These are phyloP conservation scores for Drosophila gaucha DNA, from an alignment of 2,888 invertebrate species.

Conservation along the genomic window DNA sequence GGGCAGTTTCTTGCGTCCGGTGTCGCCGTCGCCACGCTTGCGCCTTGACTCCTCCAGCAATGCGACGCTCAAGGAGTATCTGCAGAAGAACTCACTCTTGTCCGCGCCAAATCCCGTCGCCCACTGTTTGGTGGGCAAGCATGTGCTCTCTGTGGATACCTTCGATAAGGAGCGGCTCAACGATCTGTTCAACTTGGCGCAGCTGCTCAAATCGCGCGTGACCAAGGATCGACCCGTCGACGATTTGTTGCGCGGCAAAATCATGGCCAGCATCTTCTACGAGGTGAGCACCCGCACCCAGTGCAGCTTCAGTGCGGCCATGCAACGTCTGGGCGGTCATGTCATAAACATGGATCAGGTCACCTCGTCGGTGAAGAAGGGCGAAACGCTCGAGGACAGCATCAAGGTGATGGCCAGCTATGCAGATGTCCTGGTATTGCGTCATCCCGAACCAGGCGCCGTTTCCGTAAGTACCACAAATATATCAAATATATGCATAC, in stretches of 20 bases:
- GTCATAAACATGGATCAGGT: constrained; percentile 96
- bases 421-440: constrained; percentile 95
- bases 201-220: constrained; percentile 92
- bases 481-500: background rate
- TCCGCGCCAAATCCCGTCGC: constrained; percentile 85
- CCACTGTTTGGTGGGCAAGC: constrained; percentile 88
- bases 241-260: constrained; percentile 94
- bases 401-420: constrained; percentile 95
- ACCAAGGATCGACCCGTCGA: constrained; percentile 93
- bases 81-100: constrained; percentile 84
- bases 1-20: constrained; percentile 86
- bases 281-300: constrained; percentile 98
- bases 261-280: constrained; percentile 98
- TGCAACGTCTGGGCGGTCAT: constrained; percentile 97
- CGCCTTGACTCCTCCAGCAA: constrained; percentile 87
- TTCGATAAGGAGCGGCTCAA: constrained; percentile 96
- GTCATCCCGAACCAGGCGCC: constrained; percentile 97
- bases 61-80: constrained; percentile 84
- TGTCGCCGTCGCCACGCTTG: constrained; percentile 85
- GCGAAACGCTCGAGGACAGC: constrained; percentile 96
- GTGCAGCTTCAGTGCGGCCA: constrained; percentile 98
- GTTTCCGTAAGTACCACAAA: constrained; percentile 89
- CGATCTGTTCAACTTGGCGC: constrained; percentile 97
- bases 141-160: constrained; percentile 93
- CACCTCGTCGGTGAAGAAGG: constrained; percentile 97